Base-by-base conservation (phyloP, 2,888 invertebrate species). In the Dicyrtoma fusca region DNA sequence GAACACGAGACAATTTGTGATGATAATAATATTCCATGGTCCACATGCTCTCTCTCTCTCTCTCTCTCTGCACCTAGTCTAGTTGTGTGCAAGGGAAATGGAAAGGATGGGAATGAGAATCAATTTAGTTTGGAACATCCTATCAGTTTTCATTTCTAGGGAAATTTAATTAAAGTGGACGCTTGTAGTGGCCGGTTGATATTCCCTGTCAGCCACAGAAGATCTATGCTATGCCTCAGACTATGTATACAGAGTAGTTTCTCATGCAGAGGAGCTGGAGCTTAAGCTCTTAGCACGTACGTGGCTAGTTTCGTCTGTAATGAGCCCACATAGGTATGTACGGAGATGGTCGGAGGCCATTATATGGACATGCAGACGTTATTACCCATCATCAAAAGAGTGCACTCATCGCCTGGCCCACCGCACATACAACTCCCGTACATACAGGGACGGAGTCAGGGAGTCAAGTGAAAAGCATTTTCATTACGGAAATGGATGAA, bases 101-200 rank as follows among this genome's bases (percentile, higher is more conserved):
- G 53, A 21, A 21, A 4, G 53, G 21, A 21, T 19, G 53, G 21
- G 49, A 49, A 49, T 49, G 34, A 55, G 66, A 66, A 66, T 66
- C 66, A 66, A 66, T 66, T 66, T 66, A 66, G 53, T 61, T 53
- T 14, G 17, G 51, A 49, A 49, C 26, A 51, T 65, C 51, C 66
- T 53, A 66, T 66, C 66, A 66, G 53, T 69, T 69, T 61, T 62
- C 61, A 69, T 69, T 61, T 47, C 61, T 42, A 47, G 61, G 42
- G 61, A 69, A 69, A 69, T 69, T 69, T 69, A 69, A 69, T 69
- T 69, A 69, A 69, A 69, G 61, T 69, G 69, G 69, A 69, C 69
- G 61, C 21, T 66, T 66, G 55, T 51, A 51, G 26, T 66, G 53
- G 53, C 34, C 55, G 57, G 47, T 45, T 59, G 59, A 57, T 45